phyloP scores from a whole-genome alignment of 2,797 vertebrate species.

The Remorina albescens region DNA sequence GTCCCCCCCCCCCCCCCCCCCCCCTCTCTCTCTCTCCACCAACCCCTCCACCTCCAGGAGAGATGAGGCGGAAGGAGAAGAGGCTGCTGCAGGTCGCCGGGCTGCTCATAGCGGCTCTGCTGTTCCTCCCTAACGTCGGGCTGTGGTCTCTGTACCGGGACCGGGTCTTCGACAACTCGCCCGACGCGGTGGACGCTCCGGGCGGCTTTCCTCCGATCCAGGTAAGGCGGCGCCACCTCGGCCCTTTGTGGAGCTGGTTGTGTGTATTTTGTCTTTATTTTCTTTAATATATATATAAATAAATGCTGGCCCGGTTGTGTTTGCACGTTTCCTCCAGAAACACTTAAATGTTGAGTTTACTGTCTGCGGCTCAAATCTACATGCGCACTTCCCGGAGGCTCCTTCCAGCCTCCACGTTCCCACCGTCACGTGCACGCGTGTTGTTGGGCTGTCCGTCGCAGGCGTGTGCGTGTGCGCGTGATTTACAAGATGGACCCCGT shows the following conservation, averaged over 20 bases:
- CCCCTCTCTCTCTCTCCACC: too few relatives aligned
- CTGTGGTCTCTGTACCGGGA: conserved; percentile 94
- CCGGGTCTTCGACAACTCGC: conserved; percentile 81
- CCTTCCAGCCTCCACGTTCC: conserved; percentile 21
- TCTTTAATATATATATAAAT: too few relatives aligned
- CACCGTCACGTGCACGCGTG: conserved; percentile 6
- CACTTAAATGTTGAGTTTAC: conserved; percentile 3
- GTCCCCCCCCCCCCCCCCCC: too few relatives aligned
- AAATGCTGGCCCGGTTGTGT: too few relatives aligned
- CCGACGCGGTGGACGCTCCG: conserved; percentile 72
- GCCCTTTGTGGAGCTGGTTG: neutral
- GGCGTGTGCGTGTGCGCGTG: neutral
- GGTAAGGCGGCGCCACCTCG: conserved; percentile 66
- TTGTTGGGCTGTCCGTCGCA: too few relatives aligned
- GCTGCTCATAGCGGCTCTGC: conserved; percentile 89
- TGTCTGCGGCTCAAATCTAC: conserved; percentile 1
- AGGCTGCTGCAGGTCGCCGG: conserved; percentile 91
- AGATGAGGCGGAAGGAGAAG: conserved; percentile 95
- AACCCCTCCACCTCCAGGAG: conserved; percentile 35
- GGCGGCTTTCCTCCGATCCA: conserved; percentile 64
- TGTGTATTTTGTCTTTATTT: too few relatives aligned
- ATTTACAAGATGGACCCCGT: conserved; percentile 19
- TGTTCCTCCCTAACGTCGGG: conserved; percentile 94
- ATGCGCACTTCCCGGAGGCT: conserved; percentile 7
- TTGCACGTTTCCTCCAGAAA: neutral